A percentile compares a stretch with the other conserved stretches of the same genome.
phyloP scores from a whole-genome alignment of 2,888 invertebrate genomes.

The Galerucella pusilla region DNA sequence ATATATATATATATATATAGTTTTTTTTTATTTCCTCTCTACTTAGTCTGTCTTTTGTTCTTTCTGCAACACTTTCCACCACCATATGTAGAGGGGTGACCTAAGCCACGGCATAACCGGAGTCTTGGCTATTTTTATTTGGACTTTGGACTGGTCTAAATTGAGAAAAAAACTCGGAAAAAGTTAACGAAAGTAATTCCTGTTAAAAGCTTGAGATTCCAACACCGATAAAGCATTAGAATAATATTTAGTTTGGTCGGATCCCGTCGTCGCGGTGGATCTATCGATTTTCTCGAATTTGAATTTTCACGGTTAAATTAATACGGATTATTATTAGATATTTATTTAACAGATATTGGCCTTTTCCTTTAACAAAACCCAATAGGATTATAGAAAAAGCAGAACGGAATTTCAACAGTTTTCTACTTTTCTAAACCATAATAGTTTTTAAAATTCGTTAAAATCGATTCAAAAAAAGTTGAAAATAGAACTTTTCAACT shows the following conservation, averaged over 20 bases:
- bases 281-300: not conserved
- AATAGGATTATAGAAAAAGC: slow-evolving; percentile 19
- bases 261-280: slow-evolving; percentile 18
- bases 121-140: not conserved
- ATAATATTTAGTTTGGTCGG: slow-evolving; percentile 37
- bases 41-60: too few relatives aligned
- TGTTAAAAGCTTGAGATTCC: slow-evolving; percentile 30
- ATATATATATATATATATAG: too few relatives aligned
- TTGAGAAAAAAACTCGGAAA: slow-evolving; percentile 25
- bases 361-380: not conserved
- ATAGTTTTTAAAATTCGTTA: too few relatives aligned
- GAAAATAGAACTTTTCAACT: too few relatives aligned
- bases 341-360: slow-evolving; percentile 22
- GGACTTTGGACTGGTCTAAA: slow-evolving; percentile 7
- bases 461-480: too few relatives aligned
- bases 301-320: slow-evolving; percentile 17
- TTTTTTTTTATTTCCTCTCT: too few relatives aligned
- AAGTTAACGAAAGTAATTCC: slow-evolving; percentile 16
- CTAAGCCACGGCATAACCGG: too few relatives aligned
- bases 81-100: too few relatives aligned
- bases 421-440: too few relatives aligned
- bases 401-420: too few relatives aligned
- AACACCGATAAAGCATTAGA: slow-evolving; percentile 43
- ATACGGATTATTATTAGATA: slow-evolving; percentile 17
- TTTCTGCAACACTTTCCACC: too few relatives aligned